Evolutionary conservation across 2,888 invertebrate genomes (phyloP).

Genomic region (Torymus auratus): DNA sequence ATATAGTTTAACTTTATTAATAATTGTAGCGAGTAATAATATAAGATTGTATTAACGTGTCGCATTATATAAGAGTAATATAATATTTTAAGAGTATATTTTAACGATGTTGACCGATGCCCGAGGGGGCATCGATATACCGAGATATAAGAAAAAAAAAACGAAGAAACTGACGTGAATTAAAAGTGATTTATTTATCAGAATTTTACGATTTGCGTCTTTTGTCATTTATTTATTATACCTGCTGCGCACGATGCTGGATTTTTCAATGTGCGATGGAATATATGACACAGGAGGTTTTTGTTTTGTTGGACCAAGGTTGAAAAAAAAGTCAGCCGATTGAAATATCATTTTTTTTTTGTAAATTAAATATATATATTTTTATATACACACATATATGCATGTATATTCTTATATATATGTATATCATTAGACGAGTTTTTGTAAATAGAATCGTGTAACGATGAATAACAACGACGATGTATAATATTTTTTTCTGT

Average conservation of each 20-base stretch:
- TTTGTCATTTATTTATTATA: constrained; percentile 23
- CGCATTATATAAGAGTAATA: neutral
- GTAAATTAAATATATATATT: constrained; percentile 59
- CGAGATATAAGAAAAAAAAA: neutral
- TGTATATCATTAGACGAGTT: constrained; percentile 56
- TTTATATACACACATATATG: constrained; percentile 52
- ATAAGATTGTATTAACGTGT: no score
- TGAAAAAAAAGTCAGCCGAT: neutral
- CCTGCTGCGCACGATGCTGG: neutral
- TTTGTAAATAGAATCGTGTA: constrained; percentile 69
- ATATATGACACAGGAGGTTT: no score
- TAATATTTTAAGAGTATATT: constrained; percentile 47
- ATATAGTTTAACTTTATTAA: no score
- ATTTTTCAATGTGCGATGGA: neutral
- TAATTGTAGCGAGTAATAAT: no score
- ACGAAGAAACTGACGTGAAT: constrained; percentile 23
- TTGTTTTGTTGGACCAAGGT: neutral
- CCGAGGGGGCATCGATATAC: no score
- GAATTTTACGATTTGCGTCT: constrained; percentile 2
- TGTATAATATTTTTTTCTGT: constrained; percentile 62
- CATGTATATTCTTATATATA: constrained; percentile 55
- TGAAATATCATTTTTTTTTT: constrained; percentile 15
- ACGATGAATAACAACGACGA: constrained; percentile 72
- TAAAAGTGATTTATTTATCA: constrained; percentile 54
- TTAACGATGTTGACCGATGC: constrained; percentile 44